phyloP scores from a whole-genome alignment of 2,888 invertebrate species.

The Tachina lurida region DNA sequence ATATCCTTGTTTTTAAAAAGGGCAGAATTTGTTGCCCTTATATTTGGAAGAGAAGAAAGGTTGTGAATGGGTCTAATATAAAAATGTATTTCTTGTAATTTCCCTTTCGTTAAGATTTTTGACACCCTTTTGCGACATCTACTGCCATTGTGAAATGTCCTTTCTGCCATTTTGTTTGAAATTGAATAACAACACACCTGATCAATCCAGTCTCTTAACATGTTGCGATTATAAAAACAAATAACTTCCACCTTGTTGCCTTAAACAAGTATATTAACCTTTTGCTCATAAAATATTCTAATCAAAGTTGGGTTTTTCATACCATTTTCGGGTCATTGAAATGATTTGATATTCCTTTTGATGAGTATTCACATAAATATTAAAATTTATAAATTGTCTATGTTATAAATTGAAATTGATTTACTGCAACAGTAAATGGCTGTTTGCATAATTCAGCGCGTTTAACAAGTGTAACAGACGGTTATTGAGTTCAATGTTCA shows the following conservation, averaged over 20 bases:
- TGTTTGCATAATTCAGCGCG: not conserved
- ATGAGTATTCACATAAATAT: conserved; percentile 15
- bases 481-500: conserved; percentile 31
- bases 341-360: conserved; percentile 22
- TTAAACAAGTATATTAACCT: not conserved
- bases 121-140: too few relatives aligned
- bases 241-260: not conserved
- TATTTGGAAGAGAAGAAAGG: too few relatives aligned
- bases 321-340: conserved; percentile 33
- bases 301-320: not conserved
- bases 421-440: conserved; percentile 20
- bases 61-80: too few relatives aligned
- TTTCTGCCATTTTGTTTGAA: too few relatives aligned
- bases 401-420: conserved; percentile 45
- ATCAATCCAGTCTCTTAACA: not conserved
- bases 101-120: too few relatives aligned
- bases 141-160: too few relatives aligned
- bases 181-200: too few relatives aligned
- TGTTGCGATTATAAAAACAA: not conserved
- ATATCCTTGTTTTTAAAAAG: too few relatives aligned
- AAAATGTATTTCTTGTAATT: too few relatives aligned
- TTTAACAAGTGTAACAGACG: conserved; percentile 21
- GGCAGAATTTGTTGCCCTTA: too few relatives aligned
- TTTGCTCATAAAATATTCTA: not conserved
- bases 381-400: conserved; percentile 32